phyloP scores from a whole-genome alignment of 1,140 invertebrate genomes.

The Polyergus mexicanus region DNA sequence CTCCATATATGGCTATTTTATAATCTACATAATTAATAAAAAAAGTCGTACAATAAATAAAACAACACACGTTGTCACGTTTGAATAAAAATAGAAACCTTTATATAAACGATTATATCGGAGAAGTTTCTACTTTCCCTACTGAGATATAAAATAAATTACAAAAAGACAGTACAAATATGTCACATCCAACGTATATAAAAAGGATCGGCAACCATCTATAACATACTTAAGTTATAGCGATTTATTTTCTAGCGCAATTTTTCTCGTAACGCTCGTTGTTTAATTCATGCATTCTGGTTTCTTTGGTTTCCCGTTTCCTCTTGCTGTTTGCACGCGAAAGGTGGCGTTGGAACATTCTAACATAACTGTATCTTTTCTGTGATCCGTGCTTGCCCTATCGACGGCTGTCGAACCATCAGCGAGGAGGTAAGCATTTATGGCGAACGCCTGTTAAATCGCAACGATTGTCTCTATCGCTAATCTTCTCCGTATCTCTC shows the following conservation, averaged over 20 bases:
- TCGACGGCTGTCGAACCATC: slow-evolving; percentile 63
- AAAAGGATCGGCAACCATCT: slow-evolving; percentile 22
- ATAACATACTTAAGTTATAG: slow-evolving; percentile 41
- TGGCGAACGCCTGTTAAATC: neutral
- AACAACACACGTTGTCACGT: slow-evolving; percentile 30
- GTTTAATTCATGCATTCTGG: slow-evolving; percentile 53
- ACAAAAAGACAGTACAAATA: slow-evolving; percentile 51
- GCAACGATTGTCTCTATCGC: slow-evolving; percentile 8
- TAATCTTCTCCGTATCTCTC: neutral
- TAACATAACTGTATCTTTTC: slow-evolving; percentile 80
- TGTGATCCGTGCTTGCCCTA: slow-evolving; percentile 81
- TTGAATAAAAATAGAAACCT: slow-evolving; percentile 60
- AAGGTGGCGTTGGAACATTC: slow-evolving; percentile 79
- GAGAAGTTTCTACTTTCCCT: neutral
- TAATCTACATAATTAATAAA: neutral
- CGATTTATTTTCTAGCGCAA: slow-evolving; percentile 3
- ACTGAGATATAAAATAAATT: slow-evolving; percentile 50
- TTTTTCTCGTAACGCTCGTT: slow-evolving; percentile 21
- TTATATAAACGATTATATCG: slow-evolving; percentile 55
- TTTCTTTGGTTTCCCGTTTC: slow-evolving; percentile 63
- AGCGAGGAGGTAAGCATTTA: slow-evolving; percentile 83
- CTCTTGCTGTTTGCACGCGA: slow-evolving; percentile 58
- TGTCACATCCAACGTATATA: slow-evolving; percentile 41
- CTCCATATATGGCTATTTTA: no score
- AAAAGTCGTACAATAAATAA: slow-evolving; percentile 34